A percentile compares a stretch with the other conserved stretches of the same genome.
These are phyloP conservation scores for Sitta europaea DNA, from an alignment of 2,113 vertebrate genomes.

Conservation along the genomic window DNA sequence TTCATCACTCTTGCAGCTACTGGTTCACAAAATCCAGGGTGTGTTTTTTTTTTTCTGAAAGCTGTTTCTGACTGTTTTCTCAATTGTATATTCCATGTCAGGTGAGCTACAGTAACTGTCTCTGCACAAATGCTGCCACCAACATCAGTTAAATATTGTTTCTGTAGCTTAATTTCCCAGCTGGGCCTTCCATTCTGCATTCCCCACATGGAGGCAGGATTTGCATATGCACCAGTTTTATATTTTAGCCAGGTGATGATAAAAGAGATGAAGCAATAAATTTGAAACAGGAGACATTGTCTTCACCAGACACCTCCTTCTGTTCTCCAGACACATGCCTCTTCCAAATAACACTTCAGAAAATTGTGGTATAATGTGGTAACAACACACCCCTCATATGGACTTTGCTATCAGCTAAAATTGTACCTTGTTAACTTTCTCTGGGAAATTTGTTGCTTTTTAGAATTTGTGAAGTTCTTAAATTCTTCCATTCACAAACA, in stretches of 20 bases:
- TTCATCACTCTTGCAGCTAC: neutral
- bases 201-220: neutral
- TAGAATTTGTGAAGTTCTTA: neutral
- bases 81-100: neutral
- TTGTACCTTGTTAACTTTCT: neutral
- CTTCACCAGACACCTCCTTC: neutral
- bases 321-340: neutral
- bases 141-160: neutral
- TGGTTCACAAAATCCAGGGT: neutral
- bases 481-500: neutral
- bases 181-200: neutral
- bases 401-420: neutral
- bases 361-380: neutral
- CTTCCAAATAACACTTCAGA: neutral
- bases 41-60: neutral
- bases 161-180: neutral
- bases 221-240: neutral
- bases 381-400: neutral
- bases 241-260: neutral
- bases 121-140: neutral
- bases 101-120: neutral
- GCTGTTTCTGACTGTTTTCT: neutral
- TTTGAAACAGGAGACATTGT: neutral
- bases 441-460: neutral
- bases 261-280: neutral